phyloP scores from a whole-genome alignment of 2,888 invertebrate species.

The Unio delphinus region DNA sequence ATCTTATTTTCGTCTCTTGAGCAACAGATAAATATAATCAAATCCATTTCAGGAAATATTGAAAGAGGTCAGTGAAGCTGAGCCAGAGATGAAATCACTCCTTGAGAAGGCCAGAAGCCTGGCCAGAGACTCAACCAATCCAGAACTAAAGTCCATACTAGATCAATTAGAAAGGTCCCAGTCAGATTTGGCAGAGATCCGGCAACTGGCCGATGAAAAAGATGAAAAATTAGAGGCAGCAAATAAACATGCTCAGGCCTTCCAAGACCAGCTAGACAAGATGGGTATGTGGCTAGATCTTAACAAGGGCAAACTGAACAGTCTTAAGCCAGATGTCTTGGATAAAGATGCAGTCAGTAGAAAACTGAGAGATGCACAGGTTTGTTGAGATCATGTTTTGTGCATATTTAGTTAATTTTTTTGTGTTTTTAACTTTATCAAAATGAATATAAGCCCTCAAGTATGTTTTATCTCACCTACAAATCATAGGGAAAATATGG shows the following conservation, averaged over 20 bases:
- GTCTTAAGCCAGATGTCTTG: constrained; percentile 78
- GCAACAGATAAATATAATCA: background rate
- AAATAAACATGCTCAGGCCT: constrained; percentile 82
- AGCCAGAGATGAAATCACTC: constrained; percentile 74
- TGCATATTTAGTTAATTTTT: too few species aligned
- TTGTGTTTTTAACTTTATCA: too few species aligned
- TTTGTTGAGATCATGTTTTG: constrained; percentile 7
- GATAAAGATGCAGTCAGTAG: constrained; percentile 84
- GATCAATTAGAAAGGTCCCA: constrained; percentile 90
- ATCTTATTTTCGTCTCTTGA: too few species aligned
- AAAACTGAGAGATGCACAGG: constrained; percentile 88
- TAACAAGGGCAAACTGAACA: constrained; percentile 87
- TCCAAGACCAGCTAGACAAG: constrained; percentile 84
- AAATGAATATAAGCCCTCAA: too few species aligned
- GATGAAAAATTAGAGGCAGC: constrained; percentile 70
- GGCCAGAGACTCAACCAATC: constrained; percentile 57
- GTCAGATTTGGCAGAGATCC: constrained; percentile 91
- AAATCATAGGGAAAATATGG: too few species aligned
- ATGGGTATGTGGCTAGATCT: constrained; percentile 82
- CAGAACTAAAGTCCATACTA: constrained; percentile 25
- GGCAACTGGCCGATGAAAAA: constrained; percentile 87
- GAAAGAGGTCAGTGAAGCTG: constrained; percentile 56
- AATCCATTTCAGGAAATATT: constrained; percentile 50
- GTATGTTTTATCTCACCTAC: too few species aligned
- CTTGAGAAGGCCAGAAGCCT: constrained; percentile 90